Evolutionary conservation across 2,888 invertebrate species (phyloP).

Genomic region (Byasa hedistus): DNA sequence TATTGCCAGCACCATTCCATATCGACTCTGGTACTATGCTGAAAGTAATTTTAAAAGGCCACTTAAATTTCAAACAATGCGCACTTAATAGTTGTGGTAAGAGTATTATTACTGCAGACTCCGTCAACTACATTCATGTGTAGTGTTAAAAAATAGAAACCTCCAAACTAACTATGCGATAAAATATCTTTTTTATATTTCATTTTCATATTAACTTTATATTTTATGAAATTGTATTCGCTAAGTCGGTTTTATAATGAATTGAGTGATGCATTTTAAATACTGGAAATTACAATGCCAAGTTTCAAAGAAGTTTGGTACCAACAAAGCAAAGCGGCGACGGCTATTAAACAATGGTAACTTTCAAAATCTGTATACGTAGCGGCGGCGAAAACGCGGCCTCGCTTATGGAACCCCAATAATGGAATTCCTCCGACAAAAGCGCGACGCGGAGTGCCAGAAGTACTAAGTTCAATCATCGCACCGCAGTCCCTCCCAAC

Average conservation of each 20-base stretch:
- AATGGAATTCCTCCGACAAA: slow-evolving; percentile 48
- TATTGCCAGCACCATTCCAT: background rate
- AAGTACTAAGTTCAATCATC: slow-evolving; percentile 53
- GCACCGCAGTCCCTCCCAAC: slow-evolving; percentile 46
- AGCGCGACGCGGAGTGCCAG: slow-evolving; percentile 40
- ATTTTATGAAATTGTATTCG: too few relatives aligned
- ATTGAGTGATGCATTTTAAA: background rate
- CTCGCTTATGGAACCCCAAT: slow-evolving; percentile 35
- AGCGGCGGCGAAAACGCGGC: slow-evolving; percentile 31
- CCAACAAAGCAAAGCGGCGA: slow-evolving; percentile 31
- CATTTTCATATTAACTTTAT: too few relatives aligned
- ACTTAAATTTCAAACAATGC: background rate
- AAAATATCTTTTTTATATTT: too few relatives aligned
- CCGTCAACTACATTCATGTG: background rate
- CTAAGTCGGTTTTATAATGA: too few relatives aligned
- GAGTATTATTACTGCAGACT: background rate
- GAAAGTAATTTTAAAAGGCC: background rate
- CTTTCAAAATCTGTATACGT: slow-evolving; percentile 25
- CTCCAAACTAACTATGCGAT: too few relatives aligned
- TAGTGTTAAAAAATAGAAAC: background rate
- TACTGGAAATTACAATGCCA: background rate
- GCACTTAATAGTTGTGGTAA: background rate
- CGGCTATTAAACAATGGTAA: slow-evolving; percentile 33
- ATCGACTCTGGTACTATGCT: background rate
- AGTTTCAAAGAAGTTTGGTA: background rate